Conservation (phyloP, 2,888 invertebrate species). For the Dicranocentrus wangi region DNA sequence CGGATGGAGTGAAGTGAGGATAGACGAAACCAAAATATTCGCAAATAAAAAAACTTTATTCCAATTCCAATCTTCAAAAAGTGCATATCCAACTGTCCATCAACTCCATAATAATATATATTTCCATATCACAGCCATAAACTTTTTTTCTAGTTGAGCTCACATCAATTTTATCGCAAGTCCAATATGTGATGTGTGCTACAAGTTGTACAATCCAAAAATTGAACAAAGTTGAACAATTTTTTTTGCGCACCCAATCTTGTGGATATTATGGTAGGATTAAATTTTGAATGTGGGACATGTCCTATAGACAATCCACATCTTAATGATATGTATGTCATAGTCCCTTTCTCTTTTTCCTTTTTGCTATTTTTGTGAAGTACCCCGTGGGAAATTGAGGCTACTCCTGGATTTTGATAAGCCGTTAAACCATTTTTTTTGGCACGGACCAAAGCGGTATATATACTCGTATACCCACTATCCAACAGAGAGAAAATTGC, state of each 20-base stretch:
- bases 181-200: too few species aligned
- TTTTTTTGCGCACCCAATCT: too few species aligned
- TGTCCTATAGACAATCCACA: not conserved
- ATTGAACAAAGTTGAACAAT: too few species aligned
- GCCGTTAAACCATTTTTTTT: not conserved
- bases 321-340: not conserved
- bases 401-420: not conserved
- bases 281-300: not conserved
- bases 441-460: constrained; percentile 17
- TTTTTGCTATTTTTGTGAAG: too few species aligned
- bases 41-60: not conserved
- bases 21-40: not conserved
- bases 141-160: too few species aligned
- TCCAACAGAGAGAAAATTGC: constrained; percentile 11
- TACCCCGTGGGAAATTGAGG: constrained; percentile 22
- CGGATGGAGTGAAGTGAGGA: not conserved
- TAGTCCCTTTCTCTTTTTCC: too few species aligned
- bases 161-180: too few species aligned
- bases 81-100: too few species aligned
- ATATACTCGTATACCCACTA: not conserved
- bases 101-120: too few species aligned
- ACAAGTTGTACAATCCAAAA: too few species aligned
- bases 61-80: too few species aligned
- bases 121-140: too few species aligned
- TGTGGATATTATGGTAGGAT: not conserved